Evolutionary conservation across 2,797 vertebrate species (phyloP).

Genomic region (Gymnoscopelus braueri): DNA sequence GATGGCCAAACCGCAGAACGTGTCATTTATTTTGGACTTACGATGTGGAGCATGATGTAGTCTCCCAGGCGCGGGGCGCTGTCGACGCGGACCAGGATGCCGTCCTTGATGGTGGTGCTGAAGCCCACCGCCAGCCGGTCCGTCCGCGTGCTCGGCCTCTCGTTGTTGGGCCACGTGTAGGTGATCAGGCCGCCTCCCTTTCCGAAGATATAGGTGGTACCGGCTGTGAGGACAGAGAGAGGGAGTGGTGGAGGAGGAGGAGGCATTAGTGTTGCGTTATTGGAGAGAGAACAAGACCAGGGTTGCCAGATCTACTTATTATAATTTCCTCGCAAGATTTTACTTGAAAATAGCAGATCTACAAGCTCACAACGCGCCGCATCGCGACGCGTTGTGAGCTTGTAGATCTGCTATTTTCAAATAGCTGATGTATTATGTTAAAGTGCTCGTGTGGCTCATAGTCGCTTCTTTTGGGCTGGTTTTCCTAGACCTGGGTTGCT

Average conservation of each 20-base stretch:
- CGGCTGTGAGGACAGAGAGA: constrained; percentile 80
- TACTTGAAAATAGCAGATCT: too few species aligned
- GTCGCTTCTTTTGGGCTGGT: too few species aligned
- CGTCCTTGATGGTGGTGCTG: constrained; percentile 96
- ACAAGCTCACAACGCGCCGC: too few species aligned
- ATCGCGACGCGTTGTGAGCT: too few species aligned
- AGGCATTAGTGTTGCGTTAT: constrained; percentile 21
- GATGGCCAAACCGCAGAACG: background rate
- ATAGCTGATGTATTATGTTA: too few species aligned
- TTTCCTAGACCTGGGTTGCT: too few species aligned
- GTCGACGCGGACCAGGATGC: constrained; percentile 95
- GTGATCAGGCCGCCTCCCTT: constrained; percentile 96
- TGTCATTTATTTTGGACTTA: constrained; percentile 78
- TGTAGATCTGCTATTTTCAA: too few species aligned
- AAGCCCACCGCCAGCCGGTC: constrained; percentile 96
- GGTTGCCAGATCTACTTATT: too few species aligned
- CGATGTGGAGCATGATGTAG: constrained; percentile 97
- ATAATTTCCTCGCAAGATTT: too few species aligned
- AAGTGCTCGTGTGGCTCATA: too few species aligned
- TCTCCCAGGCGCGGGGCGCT: constrained; percentile 94
- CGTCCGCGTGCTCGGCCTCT: constrained; percentile 94
- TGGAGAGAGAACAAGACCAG: background rate
- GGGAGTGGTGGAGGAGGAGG: background rate
- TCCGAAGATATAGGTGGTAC: constrained; percentile 96
- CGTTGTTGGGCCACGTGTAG: constrained; percentile 96